Conservation (phyloP, 2,888 invertebrate genomes). For the Aricia artaxerxes region DNA sequence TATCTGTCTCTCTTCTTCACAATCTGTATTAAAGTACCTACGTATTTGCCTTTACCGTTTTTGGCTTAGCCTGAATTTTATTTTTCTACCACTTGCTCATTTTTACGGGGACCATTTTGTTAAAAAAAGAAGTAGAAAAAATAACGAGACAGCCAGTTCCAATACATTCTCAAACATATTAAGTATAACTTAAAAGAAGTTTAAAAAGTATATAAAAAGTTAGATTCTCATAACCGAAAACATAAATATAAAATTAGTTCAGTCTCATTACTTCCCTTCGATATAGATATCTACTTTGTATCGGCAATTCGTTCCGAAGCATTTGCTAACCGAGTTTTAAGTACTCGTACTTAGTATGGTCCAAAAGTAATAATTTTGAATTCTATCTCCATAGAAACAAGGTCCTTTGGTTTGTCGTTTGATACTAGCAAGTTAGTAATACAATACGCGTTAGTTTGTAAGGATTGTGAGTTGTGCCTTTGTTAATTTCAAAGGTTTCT, state of each 20-base stretch:
- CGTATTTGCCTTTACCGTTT: too few relatives aligned
- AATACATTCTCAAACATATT: background rate
- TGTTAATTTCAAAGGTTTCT: background rate
- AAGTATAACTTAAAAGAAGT: background rate
- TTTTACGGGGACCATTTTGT: background rate
- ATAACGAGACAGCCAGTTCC: background rate
- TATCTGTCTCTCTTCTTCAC: too few relatives aligned
- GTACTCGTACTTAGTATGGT: background rate
- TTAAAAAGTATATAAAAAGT: conserved; percentile 12
- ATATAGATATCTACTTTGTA: conserved; percentile 19
- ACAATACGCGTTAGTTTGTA: background rate
- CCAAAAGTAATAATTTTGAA: background rate
- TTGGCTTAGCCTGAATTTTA: background rate
- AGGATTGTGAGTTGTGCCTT: background rate
- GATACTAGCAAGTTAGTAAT: background rate
- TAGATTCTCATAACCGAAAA: background rate
- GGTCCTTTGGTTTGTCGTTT: background rate
- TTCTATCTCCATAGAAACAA: background rate
- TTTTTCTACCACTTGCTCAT: background rate
- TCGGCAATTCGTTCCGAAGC: conserved; percentile 3
- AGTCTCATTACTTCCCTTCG: background rate
- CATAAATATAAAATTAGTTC: conserved; percentile 27
- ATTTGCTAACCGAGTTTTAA: conserved; percentile 16
- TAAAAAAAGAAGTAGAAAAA: background rate
- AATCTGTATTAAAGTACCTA: too few relatives aligned